phyloP scores from a whole-genome alignment of 1,140 invertebrate genomes.

The Ips nitidus region DNA sequence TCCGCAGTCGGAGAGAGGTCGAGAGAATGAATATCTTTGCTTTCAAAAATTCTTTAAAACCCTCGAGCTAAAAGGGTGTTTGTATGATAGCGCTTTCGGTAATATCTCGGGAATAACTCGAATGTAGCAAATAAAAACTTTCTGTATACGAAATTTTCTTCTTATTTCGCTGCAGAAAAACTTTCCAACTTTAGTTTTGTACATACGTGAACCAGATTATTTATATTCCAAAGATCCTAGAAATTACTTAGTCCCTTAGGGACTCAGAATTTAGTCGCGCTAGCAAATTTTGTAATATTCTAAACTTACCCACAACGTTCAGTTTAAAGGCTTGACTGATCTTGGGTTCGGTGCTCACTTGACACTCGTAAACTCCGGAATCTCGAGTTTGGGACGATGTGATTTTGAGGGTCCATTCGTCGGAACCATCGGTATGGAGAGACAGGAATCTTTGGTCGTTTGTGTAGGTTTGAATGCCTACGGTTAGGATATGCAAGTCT shows the following conservation, averaged over 20 bases:
- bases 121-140: no score
- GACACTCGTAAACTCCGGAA: slow-evolving; percentile 77
- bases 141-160: no score
- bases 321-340: slow-evolving; percentile 78
- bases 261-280: no score
- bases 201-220: no score
- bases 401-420: slow-evolving; percentile 84
- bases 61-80: background rate
- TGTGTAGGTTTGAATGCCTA: slow-evolving; percentile 73
- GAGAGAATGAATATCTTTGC: background rate
- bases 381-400: slow-evolving; percentile 78
- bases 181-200: no score
- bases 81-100: background rate
- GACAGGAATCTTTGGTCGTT: slow-evolving; percentile 75
- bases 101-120: background rate
- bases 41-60: background rate
- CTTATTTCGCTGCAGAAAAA: no score
- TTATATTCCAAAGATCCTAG: no score
- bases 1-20: background rate
- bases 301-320: slow-evolving; percentile 76
- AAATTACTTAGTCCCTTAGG: no score
- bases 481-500: slow-evolving; percentile 74
- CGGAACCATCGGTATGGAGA: slow-evolving; percentile 79
- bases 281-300: no score
- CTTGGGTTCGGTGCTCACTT: slow-evolving; percentile 85